phyloP scores from a whole-genome alignment of 2,797 vertebrate species.

The Corythornis leucogaster region DNA sequence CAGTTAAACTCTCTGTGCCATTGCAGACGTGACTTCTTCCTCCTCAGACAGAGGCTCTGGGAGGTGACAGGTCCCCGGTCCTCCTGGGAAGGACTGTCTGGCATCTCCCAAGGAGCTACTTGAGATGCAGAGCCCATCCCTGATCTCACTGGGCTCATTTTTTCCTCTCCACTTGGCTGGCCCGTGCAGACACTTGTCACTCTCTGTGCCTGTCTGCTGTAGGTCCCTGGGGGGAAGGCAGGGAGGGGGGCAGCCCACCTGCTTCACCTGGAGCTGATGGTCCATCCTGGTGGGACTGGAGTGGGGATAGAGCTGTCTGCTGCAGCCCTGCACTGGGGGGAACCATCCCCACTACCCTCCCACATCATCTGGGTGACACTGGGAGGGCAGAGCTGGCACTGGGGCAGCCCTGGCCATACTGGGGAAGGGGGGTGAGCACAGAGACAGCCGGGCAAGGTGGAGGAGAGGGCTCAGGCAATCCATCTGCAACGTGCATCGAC shows the following conservation, averaged over 20 bases:
- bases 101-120: neutral
- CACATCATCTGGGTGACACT: neutral
- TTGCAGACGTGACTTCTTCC: fast-evolving
- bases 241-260: neutral
- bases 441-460: neutral
- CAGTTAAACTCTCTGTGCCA: neutral
- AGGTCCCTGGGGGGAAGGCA: neutral
- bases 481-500: slow-evolving; percentile 9
- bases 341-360: no score
- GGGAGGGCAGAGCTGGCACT: neutral
- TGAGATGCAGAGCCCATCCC: neutral
- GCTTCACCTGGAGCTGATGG: neutral
- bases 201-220: neutral
- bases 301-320: neutral
- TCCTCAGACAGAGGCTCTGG: neutral
- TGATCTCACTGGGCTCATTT: neutral
- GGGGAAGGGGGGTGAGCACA: neutral
- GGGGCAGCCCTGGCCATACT: neutral
- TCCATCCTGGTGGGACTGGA: neutral
- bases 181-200: neutral
- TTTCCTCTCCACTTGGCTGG: neutral
- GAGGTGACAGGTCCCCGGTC: neutral
- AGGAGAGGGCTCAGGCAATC: neutral
- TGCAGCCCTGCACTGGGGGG: neutral
- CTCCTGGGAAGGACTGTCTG: neutral